Evolutionary conservation across 1,140 invertebrate genomes (phyloP).

Genomic region (Drosophila nigromelanica): DNA sequence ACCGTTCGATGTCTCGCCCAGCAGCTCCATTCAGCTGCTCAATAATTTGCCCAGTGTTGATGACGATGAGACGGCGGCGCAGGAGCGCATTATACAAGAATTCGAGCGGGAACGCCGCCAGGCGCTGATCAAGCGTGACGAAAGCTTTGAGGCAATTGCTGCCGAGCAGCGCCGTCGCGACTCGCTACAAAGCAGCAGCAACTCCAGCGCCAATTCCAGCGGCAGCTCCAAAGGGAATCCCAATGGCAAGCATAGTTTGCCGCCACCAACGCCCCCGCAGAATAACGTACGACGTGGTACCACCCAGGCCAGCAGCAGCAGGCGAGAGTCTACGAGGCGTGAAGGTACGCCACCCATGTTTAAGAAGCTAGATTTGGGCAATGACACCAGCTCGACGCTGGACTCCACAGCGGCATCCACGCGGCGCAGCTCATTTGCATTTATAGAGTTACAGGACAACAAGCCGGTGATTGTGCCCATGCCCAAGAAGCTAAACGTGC

Average conservation of each 20-base stretch:
- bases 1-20: constrained; percentile 48
- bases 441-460: constrained; percentile 79
- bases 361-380: constrained; percentile 66
- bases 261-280: constrained; percentile 50
- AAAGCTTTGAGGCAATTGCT: constrained; percentile 62
- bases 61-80: constrained; percentile 39
- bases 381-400: constrained; percentile 41
- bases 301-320: constrained; percentile 56
- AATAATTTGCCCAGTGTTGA: constrained; percentile 58
- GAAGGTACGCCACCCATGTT: constrained; percentile 76
- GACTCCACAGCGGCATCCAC: constrained; percentile 67
- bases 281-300: constrained; percentile 38
- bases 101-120: constrained; percentile 71
- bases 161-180: constrained; percentile 62
- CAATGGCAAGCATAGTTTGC: constrained; percentile 56
- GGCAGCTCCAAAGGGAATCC: constrained; percentile 54
- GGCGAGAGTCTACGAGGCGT: constrained; percentile 26
- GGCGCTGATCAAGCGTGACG: constrained; percentile 70
- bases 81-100: constrained; percentile 68
- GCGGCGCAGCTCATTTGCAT: constrained; percentile 80
- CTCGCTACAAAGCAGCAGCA: constrained; percentile 68
- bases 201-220: constrained; percentile 45
- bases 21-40: constrained; percentile 62
- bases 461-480: constrained; percentile 78
- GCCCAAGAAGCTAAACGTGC: constrained; percentile 72